Percentiles rank a stretch among this genome's conserved stretches.
Evolutionary conservation across 1,140 invertebrate genomes (phyloP).

Genomic region (Anastrepha obliqua): DNA sequence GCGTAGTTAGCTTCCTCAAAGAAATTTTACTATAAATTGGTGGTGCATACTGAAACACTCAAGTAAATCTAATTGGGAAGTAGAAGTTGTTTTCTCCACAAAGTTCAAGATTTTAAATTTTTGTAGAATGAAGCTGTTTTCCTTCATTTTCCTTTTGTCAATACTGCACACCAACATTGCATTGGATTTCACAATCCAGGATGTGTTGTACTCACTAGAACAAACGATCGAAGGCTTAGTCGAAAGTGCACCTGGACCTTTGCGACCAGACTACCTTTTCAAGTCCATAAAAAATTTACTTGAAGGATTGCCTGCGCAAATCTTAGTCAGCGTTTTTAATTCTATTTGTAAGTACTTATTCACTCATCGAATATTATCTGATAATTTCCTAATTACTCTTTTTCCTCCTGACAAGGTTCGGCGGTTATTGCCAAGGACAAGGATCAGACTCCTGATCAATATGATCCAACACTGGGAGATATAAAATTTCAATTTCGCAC

Average conservation of each 20-base stretch:
- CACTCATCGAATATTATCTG: no score
- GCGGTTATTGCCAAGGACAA: background rate
- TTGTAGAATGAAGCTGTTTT: background rate
- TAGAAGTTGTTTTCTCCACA: no score
- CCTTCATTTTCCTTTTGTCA: background rate
- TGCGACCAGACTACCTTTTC: background rate
- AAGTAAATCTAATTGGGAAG: no score
- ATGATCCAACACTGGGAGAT: no score
- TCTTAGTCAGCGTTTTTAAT: background rate
- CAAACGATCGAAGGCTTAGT: background rate
- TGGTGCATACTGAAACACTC: no score
- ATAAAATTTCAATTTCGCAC: no score
- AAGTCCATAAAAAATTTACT: background rate
- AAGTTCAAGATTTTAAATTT: no score
- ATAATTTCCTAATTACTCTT: background rate
- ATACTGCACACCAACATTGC: background rate
- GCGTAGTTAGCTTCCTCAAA: no score
- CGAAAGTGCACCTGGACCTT: background rate
- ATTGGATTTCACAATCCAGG: background rate
- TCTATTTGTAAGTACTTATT: slow-evolving; percentile 10
- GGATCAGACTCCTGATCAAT: no score
- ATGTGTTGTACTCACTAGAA: background rate
- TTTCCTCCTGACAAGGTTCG: background rate
- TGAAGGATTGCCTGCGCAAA: background rate
- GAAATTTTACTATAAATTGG: no score